These are phyloP conservation scores for Digitonthophagus gazella DNA, from an alignment of 2,888 invertebrate species.

Conservation along the genomic window DNA sequence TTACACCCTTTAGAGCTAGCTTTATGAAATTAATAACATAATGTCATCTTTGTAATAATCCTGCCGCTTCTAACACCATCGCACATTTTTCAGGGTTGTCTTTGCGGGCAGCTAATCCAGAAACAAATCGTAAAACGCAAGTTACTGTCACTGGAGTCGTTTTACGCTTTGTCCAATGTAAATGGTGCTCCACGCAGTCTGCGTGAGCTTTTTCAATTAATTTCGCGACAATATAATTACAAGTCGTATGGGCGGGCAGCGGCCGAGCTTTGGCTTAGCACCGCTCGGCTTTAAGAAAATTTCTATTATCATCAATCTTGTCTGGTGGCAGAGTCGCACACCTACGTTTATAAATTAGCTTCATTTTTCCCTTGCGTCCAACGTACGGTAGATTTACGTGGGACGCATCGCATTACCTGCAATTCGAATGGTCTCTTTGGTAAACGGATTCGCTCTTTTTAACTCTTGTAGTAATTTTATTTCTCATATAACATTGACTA, in stretches of 20 bases:
- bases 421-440: background rate
- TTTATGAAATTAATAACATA: constrained; percentile 7
- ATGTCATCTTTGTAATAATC: background rate
- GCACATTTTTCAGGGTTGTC: background rate
- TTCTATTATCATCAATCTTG: constrained; percentile 41
- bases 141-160: background rate
- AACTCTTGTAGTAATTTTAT: background rate
- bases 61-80: background rate
- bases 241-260: constrained; percentile 7
- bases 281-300: constrained; percentile 23
- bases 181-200: background rate
- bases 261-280: constrained; percentile 2
- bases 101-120: background rate
- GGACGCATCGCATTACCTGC: constrained; percentile 22
- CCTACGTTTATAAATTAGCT: constrained; percentile 40
- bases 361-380: constrained; percentile 20
- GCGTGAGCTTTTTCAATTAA: constrained; percentile 11
- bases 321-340: constrained; percentile 40
- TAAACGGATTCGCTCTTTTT: background rate
- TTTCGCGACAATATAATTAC: constrained; percentile 16
- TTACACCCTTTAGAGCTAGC: background rate
- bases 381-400: constrained; percentile 24
- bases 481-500: background rate
- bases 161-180: constrained; percentile 4
- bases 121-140: constrained; percentile 12